Base-by-base conservation (phyloP, 2,113 vertebrate genomes). In the Plecotus auritus region DNA sequence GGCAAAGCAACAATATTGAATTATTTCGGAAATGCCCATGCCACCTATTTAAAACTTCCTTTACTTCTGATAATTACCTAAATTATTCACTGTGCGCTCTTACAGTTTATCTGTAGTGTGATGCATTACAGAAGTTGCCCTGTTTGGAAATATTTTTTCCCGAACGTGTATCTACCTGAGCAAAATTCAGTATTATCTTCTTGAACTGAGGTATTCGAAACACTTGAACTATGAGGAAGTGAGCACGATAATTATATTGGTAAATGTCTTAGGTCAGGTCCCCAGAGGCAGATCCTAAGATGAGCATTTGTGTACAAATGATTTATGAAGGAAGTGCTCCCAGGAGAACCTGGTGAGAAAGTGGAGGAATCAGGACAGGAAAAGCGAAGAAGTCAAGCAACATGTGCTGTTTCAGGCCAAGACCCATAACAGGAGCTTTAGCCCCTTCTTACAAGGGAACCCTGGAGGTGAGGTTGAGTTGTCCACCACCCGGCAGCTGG, bases 321-420 rank as follows among this genome's bases (percentile, higher is more conserved):
- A 91, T 94, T 89, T 54, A 86, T 45, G 72, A 77, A 96, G 47
- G 49, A 92, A 84, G 10, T 26, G 69, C 3, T 93, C 32, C 49
- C 66, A 26, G 72, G 84, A 94, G 84, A 26, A 91, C 64, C 4
- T 28, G 51, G 49, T 54, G 30, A 37, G 28, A 26, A 5, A 56
- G 9, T 49, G 2, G 30, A 77, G 51, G 16, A 37, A 14, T 51
- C 42, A 64, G 26, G 56, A 40, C 10, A 59, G 4, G 42, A n/a
- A 80, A 74, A 49, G 5, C 32, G 28, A 84, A 73, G 40, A 80
- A 51, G 30, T 40, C 12, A 40, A 72, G 47, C 14, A 4, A 4
- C 14, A 9, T 14, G 17, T 11, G 9, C 18, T 40, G 1, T 74
- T 72, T 72, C 40, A 32, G 59, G 47, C 30, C 26, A 40, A 30